Conservation (phyloP, 2,888 invertebrate species). For the Oasisia sp. region DNA sequence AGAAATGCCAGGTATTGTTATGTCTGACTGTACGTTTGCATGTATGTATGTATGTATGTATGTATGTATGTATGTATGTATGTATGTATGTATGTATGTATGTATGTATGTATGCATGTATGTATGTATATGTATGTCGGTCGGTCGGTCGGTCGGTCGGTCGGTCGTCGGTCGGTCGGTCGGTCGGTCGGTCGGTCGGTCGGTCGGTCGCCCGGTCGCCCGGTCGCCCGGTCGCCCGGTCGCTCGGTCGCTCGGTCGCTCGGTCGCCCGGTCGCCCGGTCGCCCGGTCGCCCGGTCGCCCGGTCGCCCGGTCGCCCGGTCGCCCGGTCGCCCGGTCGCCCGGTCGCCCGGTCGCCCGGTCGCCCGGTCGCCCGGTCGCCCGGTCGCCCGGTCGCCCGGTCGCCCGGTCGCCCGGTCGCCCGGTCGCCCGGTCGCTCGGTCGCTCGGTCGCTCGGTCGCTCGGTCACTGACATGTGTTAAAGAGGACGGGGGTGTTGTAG, state of each 20-base stretch:
- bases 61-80: too few species aligned
- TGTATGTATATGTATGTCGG: too few species aligned
- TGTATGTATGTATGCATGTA: too few species aligned
- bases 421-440: background rate
- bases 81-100: too few species aligned
- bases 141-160: background rate
- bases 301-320: background rate
- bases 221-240: background rate
- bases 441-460: background rate
- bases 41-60: too few species aligned
- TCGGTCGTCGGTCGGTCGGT: background rate
- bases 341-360: background rate
- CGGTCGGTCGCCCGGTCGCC: background rate
- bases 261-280: background rate
- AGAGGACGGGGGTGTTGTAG: conserved; percentile 3
- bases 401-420: background rate
- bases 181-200: background rate
- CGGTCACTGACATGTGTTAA: background rate
- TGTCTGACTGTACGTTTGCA: too few species aligned
- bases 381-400: background rate
- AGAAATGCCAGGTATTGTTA: too few species aligned
- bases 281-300: background rate
- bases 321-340: background rate
- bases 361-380: background rate
- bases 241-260: background rate